Evolutionary conservation across 1,140 invertebrate species (phyloP), one percentile per base, ranked within the genome.

Genomic region (Cydia fagiglandana): DNA sequence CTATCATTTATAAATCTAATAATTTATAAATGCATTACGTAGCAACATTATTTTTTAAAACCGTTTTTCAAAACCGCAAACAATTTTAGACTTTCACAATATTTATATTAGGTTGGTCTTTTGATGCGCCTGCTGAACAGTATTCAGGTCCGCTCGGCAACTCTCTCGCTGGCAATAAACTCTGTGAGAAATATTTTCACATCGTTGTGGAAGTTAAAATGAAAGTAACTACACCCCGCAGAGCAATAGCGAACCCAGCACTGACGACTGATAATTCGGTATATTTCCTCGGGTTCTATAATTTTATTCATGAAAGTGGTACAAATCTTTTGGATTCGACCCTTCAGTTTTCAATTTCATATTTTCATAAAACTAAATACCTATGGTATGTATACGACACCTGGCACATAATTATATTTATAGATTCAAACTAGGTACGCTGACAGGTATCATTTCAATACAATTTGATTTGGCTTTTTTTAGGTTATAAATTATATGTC

Each of bases 161-260:
- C 83, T 89, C 88, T 90, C 87, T 76, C 77, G 88, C 84, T 84
- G 83, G 87, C 88, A 88, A 91, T 91, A 91, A 91, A 89, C 86
- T 89, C 79, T 76, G 83, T 78, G 85, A 85, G 89, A 89, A 89
- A 91, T 91, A 91, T 91, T 91, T 91, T 91, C 90, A 91, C 90
- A 90, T 91, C 90, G 88, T 91, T 91, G 88, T 90, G 86, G 86
- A 89, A 91, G 90, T 91, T 91, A 91, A 91, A 91, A 91, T 89
- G 89, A 91, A 91, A 91, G 88, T 91, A 91, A 91, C 81, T 87
- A 85, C 83, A 90, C 89, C 90, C 89, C 24, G 86, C 79, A 87
- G 90, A 86, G 88, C 86, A 82, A 89, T 91, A 88, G 81, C 81
- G 78, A 83, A 81, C 80, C 83, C 80, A 78, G 50, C 77, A 81